These are phyloP conservation scores for Aricia artaxerxes DNA, from an alignment of 2,888 invertebrate species.

Conservation along the genomic window DNA sequence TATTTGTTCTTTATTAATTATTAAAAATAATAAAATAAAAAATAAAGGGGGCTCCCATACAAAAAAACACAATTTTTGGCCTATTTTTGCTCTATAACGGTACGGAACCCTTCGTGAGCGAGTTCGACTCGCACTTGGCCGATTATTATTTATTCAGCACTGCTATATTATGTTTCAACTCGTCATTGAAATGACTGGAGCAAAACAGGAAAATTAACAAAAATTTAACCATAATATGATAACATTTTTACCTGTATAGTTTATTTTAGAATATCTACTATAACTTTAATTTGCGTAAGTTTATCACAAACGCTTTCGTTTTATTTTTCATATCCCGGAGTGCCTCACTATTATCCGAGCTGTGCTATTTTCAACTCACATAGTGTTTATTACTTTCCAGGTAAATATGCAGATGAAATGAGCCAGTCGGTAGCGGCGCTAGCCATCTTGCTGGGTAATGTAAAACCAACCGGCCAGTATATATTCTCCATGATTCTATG, in stretches of 20 bases:
- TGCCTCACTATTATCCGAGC: background rate
- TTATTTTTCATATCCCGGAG: background rate
- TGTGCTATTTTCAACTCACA: slow-evolving; percentile 32
- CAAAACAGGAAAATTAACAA: too few species aligned
- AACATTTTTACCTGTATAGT: background rate
- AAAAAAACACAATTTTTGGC: too few species aligned
- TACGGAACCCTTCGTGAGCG: too few species aligned
- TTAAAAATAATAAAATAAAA: too few species aligned
- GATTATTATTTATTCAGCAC: background rate
- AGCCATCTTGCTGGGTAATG: slow-evolving; percentile 39
- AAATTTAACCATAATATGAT: too few species aligned
- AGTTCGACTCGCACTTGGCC: too few species aligned
- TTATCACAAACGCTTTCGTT: background rate
- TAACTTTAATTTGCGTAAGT: background rate
- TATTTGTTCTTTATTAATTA: too few species aligned
- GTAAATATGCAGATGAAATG: slow-evolving; percentile 49
- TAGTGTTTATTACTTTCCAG: slow-evolving; percentile 50
- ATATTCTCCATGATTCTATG: background rate
- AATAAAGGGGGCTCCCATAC: too few species aligned
- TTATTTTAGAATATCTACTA: too few species aligned
- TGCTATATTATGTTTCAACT: too few species aligned
- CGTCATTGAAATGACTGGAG: too few species aligned
- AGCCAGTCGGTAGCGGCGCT: slow-evolving; percentile 42
- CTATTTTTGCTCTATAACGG: too few species aligned
- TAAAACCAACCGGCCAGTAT: background rate